A percentile compares a stretch with the other conserved stretches of the same genome.
phyloP scores from a whole-genome alignment of 92 coral and sea anemone genomes.

The Blastomussa wellsi region DNA sequence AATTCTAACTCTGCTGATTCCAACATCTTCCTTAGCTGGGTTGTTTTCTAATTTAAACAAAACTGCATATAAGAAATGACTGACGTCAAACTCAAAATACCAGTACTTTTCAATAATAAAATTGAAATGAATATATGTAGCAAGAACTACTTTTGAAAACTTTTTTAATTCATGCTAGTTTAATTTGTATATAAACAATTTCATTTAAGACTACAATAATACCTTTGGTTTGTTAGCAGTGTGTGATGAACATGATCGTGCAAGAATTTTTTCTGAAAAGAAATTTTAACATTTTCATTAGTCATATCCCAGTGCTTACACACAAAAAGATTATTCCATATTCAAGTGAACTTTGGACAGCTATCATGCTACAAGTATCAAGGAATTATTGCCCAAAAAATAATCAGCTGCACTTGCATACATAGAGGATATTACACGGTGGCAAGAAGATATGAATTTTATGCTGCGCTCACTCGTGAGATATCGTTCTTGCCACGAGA shows the following conservation, averaged over 20 bases:
- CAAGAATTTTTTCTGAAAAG: constrained; percentile 22
- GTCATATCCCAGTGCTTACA: not conserved
- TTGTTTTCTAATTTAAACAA: constrained; percentile 78
- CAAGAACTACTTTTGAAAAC: too few species aligned
- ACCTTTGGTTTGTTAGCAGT: constrained; percentile 29
- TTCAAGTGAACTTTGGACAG: not conserved
- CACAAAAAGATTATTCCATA: not conserved
- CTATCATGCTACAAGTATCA: not conserved
- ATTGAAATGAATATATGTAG: too few species aligned
- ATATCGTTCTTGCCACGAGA: too few species aligned
- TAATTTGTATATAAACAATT: too few species aligned
- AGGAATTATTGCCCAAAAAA: too few species aligned
- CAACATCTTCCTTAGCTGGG: constrained; percentile 87
- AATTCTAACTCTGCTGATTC: constrained; percentile 93
- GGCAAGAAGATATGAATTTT: too few species aligned
- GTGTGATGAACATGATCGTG: constrained; percentile 26
- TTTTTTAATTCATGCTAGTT: too few species aligned
- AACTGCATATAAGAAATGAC: not conserved
- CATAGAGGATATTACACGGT: too few species aligned
- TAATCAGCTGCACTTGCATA: not conserved
- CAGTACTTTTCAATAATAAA: too few species aligned
- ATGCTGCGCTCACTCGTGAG: too few species aligned
- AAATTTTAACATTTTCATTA: not conserved
- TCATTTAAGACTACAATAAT: not conserved
- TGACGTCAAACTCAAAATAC: too few species aligned